A percentile compares a stretch with the other conserved stretches of the same genome.
Conservation (phyloP, 2,888 invertebrate species). For the Exephanes ischioxanthus region DNA sequence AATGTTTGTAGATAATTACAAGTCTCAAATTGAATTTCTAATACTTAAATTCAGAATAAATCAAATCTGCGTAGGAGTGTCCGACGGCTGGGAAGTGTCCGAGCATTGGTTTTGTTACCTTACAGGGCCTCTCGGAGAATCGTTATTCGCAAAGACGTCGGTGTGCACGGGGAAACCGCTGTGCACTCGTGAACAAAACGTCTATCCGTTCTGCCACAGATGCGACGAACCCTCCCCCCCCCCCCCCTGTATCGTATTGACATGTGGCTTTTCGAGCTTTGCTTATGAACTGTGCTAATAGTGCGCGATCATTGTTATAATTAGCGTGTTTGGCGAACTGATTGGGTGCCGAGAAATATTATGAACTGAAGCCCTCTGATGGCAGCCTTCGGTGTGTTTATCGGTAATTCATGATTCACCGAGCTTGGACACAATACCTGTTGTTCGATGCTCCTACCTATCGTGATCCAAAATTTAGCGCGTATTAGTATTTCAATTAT, state of each 20-base stretch:
- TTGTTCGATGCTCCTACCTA: background rate
- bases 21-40: too few relatives aligned
- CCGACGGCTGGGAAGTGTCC: too few relatives aligned
- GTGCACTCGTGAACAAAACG: too few relatives aligned
- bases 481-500: background rate
- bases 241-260: too few relatives aligned
- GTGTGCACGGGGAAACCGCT: too few relatives aligned
- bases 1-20: too few relatives aligned
- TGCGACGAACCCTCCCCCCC: too few relatives aligned
- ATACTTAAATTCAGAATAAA: too few relatives aligned
- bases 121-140: constrained; percentile 33
- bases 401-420: constrained; percentile 3
- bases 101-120: too few relatives aligned
- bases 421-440: background rate
- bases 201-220: too few relatives aligned
- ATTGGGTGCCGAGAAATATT: background rate
- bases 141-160: constrained; percentile 12
- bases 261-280: background rate
- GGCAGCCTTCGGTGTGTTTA: background rate
- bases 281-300: background rate
- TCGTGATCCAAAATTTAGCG: background rate
- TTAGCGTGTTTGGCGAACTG: background rate
- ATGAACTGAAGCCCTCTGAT: background rate
- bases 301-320: background rate
- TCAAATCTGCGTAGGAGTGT: too few relatives aligned